Base-by-base conservation (phyloP, 2,113 vertebrate species). In the Lipotes vexillifer region DNA sequence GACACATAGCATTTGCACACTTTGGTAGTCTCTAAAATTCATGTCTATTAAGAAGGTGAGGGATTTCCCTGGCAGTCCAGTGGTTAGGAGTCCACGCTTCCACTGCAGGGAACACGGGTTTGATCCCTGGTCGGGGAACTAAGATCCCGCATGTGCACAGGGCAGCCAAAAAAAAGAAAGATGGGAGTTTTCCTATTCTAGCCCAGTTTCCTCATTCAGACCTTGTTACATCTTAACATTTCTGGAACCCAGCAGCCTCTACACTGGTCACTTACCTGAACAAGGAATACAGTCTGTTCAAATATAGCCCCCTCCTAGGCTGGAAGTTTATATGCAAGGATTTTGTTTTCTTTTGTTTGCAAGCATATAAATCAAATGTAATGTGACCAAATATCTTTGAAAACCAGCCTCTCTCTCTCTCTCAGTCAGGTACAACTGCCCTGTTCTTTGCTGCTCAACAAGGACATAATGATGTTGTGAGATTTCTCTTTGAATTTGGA, bases 401-500 rank as follows among this genome's bases (percentile, higher is more conserved):
- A 96, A 96, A 71, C 38, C 69, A 46, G 55, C 29, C 88, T 46
- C 1, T 36, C 66, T 90, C 94, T 97, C 49, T 83, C 83, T 97
- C 98, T 84, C 98, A 99, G 99, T 99, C 99, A 97, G 99, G 99
- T 97, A 99, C 99, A 61, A 99, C 99, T 4, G 98, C 99, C 78
- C 98, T 99, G 86, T 99, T 99, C 98, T 99, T 99, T 88, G 99
- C 99, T 97, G 99, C 99, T 61, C 99, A 99, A 95, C 99, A 99
- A 99, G 99, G 99, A 83, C 99, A 99, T 95, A 98, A 99, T 2
- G 99, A 99, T 0, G 97, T 99, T 0, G 99, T 99, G 96, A 99
- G 99, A 98, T 99, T 99, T 95, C 99, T 99, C 94, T 99, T 99
- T 98, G 99, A 99, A 93, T 99, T 99, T 90, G 99, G 99, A 91